Evolutionary conservation across 2,888 invertebrate species (phyloP).

Genomic region (Drosophila bunnanda): DNA sequence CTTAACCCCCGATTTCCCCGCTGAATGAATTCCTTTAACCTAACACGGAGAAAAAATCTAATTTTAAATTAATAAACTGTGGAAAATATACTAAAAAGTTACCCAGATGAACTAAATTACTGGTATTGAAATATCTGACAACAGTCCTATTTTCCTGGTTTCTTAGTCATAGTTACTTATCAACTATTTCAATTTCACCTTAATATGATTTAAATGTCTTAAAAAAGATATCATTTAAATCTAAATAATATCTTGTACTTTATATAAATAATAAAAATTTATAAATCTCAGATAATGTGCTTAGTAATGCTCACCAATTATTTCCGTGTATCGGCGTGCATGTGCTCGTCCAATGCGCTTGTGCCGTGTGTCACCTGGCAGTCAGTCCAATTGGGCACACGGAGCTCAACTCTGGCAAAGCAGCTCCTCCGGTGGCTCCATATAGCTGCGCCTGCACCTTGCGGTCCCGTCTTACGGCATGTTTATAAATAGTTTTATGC

Average conservation of each 20-base stretch:
- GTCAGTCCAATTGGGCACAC: constrained; percentile 47
- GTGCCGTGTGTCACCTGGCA: constrained; percentile 51
- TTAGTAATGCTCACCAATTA: background rate
- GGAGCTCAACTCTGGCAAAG: constrained; percentile 39
- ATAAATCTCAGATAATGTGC: no score
- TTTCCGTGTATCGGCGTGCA: constrained; percentile 20
- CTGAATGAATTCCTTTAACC: background rate
- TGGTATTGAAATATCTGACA: no score
- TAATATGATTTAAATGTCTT: no score
- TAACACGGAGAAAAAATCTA: background rate
- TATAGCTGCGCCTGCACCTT: constrained; percentile 39
- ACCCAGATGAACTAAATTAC: no score
- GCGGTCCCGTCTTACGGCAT: constrained; percentile 59
- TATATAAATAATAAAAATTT: no score
- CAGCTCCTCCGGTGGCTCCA: constrained; percentile 18
- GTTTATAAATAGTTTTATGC: constrained; percentile 68
- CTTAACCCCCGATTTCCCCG: constrained; percentile 27
- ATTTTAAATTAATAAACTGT: background rate
- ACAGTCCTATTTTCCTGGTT: no score
- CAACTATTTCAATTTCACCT: no score
- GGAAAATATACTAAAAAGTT: background rate
- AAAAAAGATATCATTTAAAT: no score
- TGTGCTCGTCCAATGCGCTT: constrained; percentile 47
- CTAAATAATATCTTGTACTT: no score
- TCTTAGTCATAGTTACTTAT: no score